phyloP scores from a whole-genome alignment of 2,888 invertebrate species.

The Labia minor region DNA sequence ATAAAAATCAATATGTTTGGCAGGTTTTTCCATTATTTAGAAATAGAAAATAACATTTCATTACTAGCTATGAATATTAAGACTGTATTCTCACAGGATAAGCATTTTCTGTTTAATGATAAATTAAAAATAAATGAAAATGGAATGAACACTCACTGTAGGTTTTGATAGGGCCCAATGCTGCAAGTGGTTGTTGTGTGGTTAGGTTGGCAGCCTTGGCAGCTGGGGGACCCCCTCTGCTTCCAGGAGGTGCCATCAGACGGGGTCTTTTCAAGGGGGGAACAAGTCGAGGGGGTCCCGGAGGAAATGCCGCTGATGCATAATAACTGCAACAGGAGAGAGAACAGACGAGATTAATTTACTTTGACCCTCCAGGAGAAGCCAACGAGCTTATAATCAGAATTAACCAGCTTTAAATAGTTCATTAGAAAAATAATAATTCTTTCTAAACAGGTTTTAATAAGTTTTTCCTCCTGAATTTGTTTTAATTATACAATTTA shows the following conservation, averaged over 20 bases:
- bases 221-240: constrained; percentile 26
- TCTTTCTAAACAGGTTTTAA: background rate
- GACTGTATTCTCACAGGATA: background rate
- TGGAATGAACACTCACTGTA: constrained; percentile 45
- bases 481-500: background rate
- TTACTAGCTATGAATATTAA: no score
- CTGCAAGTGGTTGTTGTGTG: constrained; percentile 38
- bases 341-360: background rate
- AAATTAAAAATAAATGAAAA: background rate
- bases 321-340: constrained; percentile 45
- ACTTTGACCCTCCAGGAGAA: background rate
- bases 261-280: constrained; percentile 51
- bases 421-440: background rate
- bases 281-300: constrained; percentile 44
- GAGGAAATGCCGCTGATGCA: constrained; percentile 46
- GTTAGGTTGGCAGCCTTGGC: constrained; percentile 33
- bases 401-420: background rate
- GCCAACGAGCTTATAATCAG: background rate
- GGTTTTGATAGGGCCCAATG: constrained; percentile 48
- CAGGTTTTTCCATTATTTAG: no score
- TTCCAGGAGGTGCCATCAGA: constrained; percentile 42
- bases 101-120: background rate
- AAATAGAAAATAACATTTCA: no score
- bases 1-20: no score
- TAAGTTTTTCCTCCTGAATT: background rate